phyloP scores from a whole-genome alignment of 2,113 vertebrate genomes.

The Cryptotis parvus region DNA sequence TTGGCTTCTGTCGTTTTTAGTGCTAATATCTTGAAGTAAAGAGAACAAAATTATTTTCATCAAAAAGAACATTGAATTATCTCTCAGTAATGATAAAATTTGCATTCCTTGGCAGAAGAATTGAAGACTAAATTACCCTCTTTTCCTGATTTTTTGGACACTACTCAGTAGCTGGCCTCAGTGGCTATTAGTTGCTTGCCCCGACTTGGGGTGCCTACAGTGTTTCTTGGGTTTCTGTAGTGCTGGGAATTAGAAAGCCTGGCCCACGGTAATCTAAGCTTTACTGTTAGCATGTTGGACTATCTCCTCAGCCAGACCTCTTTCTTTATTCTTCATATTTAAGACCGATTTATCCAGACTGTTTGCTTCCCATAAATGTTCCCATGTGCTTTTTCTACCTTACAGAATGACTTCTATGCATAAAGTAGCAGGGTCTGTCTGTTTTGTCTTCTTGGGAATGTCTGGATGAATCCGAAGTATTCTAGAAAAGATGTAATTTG shows the following conservation, averaged over 20 bases:
- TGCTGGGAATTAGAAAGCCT: no score
- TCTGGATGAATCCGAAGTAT: conserved; percentile 43
- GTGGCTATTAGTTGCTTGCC: no score
- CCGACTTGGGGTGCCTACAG: no score
- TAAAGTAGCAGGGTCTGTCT: conserved; percentile 51
- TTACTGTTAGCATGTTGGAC: no score
- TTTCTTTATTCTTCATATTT: conserved; percentile 19
- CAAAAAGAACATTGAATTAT: conserved; percentile 31
- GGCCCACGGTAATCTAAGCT: no score
- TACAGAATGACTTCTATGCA: conserved; percentile 22
- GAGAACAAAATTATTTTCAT: conserved; percentile 23
- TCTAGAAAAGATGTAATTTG: no score
- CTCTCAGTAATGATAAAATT: conserved; percentile 55
- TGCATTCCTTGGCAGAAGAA: conserved; percentile 31
- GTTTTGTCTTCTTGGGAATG: conserved; percentile 37
- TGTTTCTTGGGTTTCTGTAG: no score
- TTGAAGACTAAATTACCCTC: conserved; percentile 43
- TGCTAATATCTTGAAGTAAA: no score
- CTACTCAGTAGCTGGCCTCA: no score
- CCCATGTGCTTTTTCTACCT: not conserved
- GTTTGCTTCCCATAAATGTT: not conserved
- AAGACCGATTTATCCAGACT: conserved; percentile 36
- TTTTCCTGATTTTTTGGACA: not conserved
- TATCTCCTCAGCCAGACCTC: no score
- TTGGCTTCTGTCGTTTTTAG: no score